A percentile compares a stretch with the other conserved stretches of the same genome.
These are phyloP conservation scores for Montipora capricornis DNA, from an alignment of 64 coral and sea anemone genomes.

Conservation along the genomic window DNA sequence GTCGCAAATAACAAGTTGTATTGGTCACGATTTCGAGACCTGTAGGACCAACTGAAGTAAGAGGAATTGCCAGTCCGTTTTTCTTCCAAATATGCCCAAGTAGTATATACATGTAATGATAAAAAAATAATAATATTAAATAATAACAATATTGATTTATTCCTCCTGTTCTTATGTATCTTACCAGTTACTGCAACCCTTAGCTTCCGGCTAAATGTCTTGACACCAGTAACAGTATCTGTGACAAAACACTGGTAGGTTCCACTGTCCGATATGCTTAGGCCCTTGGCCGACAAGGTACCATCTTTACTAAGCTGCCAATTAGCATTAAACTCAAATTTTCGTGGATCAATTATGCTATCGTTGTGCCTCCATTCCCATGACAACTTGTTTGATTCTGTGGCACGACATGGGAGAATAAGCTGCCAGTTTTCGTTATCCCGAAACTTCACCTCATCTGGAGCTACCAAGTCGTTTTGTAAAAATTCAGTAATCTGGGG, in stretches of 20 bases:
- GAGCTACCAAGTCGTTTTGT: not conserved
- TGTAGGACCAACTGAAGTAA: no score
- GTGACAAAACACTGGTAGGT: slow-evolving; percentile 57
- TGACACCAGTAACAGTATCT: not conserved
- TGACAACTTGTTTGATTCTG: not conserved
- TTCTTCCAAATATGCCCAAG: no score
- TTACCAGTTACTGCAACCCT: slow-evolving; percentile 62
- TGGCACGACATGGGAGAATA: not conserved
- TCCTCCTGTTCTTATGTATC: not conserved
- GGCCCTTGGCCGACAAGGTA: not conserved
- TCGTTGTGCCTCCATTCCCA: slow-evolving; percentile 8
- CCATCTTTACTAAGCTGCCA: not conserved
- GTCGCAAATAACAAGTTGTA: no score
- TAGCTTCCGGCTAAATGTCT: slow-evolving; percentile 59
- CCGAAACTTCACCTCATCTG: not conserved
- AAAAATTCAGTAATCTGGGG: not conserved
- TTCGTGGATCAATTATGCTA: not conserved
- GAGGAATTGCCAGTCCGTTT: no score
- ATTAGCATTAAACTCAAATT: not conserved
- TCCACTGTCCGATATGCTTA: not conserved
- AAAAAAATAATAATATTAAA: no score
- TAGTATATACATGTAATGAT: no score
- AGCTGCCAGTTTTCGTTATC: no score
- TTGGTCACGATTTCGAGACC: no score
- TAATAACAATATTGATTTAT: no score